Percentiles rank a stretch among this genome's conserved stretches.
These are phyloP conservation scores for Limnothrissa miodon DNA, from an alignment of 2,113 vertebrate species.

Conservation along the genomic window DNA sequence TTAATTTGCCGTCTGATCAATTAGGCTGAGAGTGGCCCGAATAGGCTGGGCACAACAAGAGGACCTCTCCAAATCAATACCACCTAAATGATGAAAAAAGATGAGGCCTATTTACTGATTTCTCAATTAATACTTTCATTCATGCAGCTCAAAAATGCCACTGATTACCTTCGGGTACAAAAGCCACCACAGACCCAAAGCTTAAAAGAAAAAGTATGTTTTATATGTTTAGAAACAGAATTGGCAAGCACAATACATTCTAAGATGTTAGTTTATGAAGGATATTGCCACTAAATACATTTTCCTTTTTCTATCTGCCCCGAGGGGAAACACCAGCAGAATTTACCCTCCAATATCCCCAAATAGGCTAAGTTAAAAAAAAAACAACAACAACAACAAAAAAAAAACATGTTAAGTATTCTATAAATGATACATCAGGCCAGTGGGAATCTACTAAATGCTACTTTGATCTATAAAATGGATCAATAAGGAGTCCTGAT, in stretches of 20 bases:
- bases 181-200: background rate
- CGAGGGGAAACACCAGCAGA: background rate
- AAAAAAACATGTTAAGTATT: background rate
- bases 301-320: background rate
- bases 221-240: background rate
- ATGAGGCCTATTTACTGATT: background rate
- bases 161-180: background rate
- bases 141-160: background rate
- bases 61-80: background rate
- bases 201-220: background rate
- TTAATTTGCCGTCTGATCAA: constrained; percentile 8
- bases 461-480: background rate
- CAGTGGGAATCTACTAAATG: background rate
- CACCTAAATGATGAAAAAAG: background rate
- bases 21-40: background rate
- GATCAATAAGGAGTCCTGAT: background rate
- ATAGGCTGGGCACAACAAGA: background rate
- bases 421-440: constrained; percentile 3
- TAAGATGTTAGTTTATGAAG: background rate
- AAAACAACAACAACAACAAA: too few relatives aligned
- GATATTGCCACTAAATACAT: background rate
- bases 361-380: background rate
- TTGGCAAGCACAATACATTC: background rate
- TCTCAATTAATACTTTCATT: background rate
- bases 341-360: background rate